These are phyloP conservation scores for Chaetodon trifasciatus DNA, from an alignment of 2,797 vertebrate species.

Conservation along the genomic window DNA sequence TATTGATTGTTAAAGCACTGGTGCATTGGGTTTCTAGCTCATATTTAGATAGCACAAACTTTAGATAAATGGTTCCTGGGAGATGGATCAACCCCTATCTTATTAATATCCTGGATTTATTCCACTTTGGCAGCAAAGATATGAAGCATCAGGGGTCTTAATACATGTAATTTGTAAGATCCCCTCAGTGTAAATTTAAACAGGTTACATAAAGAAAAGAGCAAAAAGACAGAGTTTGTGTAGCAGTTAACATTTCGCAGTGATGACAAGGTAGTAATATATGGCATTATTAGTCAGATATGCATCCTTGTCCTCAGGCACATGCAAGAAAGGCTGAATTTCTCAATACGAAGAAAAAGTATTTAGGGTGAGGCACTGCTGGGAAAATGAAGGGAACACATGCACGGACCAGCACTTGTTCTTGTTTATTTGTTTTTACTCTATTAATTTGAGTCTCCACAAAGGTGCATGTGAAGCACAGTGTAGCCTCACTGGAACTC, in stretches of 20 bases:
- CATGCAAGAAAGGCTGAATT: slow-evolving; percentile 30
- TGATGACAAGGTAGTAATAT: slow-evolving; percentile 50
- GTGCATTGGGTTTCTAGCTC: slow-evolving; percentile 66
- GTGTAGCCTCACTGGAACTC: not conserved
- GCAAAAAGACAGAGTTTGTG: slow-evolving; percentile 38
- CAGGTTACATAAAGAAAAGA: slow-evolving; percentile 33
- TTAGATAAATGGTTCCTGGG: slow-evolving; percentile 77
- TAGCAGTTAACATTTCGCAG: slow-evolving; percentile 45
- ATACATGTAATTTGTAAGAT: slow-evolving; percentile 66
- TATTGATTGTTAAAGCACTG: slow-evolving; percentile 86
- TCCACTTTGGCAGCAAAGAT: slow-evolving; percentile 62
- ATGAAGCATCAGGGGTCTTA: slow-evolving; percentile 58
- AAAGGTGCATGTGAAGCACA: not conserved
- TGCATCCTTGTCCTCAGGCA: slow-evolving; percentile 54
- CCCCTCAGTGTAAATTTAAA: slow-evolving; percentile 46
- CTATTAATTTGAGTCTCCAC: not conserved
- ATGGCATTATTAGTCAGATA: slow-evolving; percentile 58
- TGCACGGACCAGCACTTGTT: slow-evolving; percentile 10
- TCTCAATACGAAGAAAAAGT: slow-evolving; percentile 19
- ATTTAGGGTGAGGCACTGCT: slow-evolving; percentile 32
- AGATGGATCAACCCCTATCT: slow-evolving; percentile 66
- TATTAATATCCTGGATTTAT: slow-evolving; percentile 71
- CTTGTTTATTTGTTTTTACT: slow-evolving; percentile 8
- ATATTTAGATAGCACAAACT: slow-evolving; percentile 80
- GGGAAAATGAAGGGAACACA: slow-evolving; percentile 17